A percentile compares a stretch with the other conserved stretches of the same genome.
phyloP scores from a whole-genome alignment of 64 coral and sea anemone genomes.

The Pocillopora damicornis region DNA sequence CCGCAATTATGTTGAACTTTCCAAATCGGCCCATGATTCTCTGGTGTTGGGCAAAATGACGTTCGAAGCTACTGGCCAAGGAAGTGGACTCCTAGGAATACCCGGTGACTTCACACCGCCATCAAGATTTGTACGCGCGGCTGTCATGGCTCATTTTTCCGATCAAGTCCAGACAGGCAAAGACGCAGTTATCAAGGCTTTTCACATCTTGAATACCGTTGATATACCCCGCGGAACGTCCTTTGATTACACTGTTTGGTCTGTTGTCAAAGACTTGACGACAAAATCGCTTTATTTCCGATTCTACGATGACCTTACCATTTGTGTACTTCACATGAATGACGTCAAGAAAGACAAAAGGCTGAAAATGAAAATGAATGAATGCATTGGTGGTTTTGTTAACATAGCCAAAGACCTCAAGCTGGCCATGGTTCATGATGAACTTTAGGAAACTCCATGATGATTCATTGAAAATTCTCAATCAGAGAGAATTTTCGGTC shows the following conservation, averaged over 20 bases:
- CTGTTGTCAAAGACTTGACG: neutral
- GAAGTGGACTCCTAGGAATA: neutral
- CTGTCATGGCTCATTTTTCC: neutral
- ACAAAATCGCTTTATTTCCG: neutral
- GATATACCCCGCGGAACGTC: neutral
- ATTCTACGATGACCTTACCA: neutral
- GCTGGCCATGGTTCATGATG: neutral
- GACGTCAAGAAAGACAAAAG: neutral
- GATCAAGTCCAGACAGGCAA: neutral
- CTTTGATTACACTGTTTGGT: conserved; percentile 8
- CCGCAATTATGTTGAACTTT: conserved; percentile 14
- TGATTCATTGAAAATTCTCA: no score
- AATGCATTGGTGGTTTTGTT: neutral
- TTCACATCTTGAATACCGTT: conserved; percentile 1
- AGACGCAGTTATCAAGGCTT: neutral
- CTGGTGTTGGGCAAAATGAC: neutral
- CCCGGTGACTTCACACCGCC: conserved; percentile 10
- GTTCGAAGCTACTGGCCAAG: neutral
- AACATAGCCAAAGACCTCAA: neutral
- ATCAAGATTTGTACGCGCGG: conserved; percentile 5
- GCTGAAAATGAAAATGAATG: neutral
- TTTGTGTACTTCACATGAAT: neutral
- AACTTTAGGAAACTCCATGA: no score
- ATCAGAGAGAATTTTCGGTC: no score
- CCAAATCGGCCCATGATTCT: neutral